Evolutionary conservation across 2,797 vertebrate species (phyloP).

Genomic region (Pyrocephalus nanus): DNA sequence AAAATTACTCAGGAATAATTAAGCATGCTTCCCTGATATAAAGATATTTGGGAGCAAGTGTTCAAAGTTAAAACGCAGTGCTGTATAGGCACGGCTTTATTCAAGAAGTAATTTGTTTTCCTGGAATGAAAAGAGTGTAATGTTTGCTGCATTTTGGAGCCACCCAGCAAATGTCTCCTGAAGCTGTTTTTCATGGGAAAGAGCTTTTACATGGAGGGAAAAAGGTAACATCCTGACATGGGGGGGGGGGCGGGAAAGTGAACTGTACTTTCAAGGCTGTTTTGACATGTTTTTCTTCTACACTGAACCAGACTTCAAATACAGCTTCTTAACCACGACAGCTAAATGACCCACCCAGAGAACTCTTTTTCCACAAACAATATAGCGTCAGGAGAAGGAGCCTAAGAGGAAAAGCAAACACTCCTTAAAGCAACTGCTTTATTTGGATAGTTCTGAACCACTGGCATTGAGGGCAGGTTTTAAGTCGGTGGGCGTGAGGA

Average conservation of each 20-base stretch:
- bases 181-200: constrained; percentile 30
- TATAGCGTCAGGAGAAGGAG: constrained; percentile 57
- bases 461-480: constrained; percentile 55
- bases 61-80: background rate
- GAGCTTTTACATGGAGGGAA: background rate
- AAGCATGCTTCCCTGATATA: constrained; percentile 35
- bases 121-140: background rate
- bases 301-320: constrained; percentile 61
- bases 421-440: constrained; percentile 68
- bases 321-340: constrained; percentile 58
- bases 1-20: constrained; percentile 41
- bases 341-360: constrained; percentile 61
- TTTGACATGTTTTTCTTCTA: constrained; percentile 63
- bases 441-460: constrained; percentile 74
- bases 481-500: constrained; percentile 39
- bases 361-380: constrained; percentile 68
- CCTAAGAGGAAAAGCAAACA: constrained; percentile 68
- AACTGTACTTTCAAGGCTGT: constrained; percentile 42
- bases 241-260: background rate
- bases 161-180: background rate
- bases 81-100: background rate
- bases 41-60: background rate
- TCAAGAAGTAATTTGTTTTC: constrained; percentile 23
- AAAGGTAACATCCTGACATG: constrained; percentile 49
- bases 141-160: background rate